Evolutionary conservation across 2,888 invertebrate genomes (phyloP), one percentile per base, ranked within the genome.

Genomic region (Xylota sylvarum): DNA sequence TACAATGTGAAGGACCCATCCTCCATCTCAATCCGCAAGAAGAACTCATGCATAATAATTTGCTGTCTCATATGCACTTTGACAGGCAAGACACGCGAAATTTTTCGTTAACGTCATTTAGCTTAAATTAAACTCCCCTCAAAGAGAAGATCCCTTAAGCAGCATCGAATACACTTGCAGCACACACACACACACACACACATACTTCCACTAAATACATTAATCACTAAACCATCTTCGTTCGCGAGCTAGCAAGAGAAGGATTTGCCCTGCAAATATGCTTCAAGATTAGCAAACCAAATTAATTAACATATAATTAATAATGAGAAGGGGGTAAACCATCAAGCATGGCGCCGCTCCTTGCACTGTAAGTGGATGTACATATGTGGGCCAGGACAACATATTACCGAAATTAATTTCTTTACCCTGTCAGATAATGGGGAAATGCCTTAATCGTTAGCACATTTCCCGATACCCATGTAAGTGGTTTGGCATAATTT

Each of bases 301-400:
- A 86, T 86, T 86, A 86, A 86, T 86, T 86, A 86, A 64, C 77
- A 82, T 82, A 82, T 86, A 82, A 86, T 86, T 86, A 82, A 86
- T 82, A 82, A 86, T 40, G 67, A 76, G 81, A 74, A 46, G 43
- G 60, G 46, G 77, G 32, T 35, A 32, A 48, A 67, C 50, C 35
- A 46, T 64, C 43, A 70, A 65, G 35, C 30, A 80, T 80, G 50
- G 43, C 74, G 19, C 17, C 40, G 17, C 19, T 27, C 40, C 52
- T 55, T 37, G 35, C 23, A 58, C 23, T 23, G 52, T 65, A 5
- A 23, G 27, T n/a, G 10, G n/a, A n/a, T n/a, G n/a, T n/a, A n/a
- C n/a, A n/a, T 40, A 30, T 77, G 62, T n/a, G 62, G 62, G 48
- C 50, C 62, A 37, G 55, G 65, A 70, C 69, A 65, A 65, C 73